Evolutionary conservation across 1,140 invertebrate genomes (phyloP), one percentile per base, ranked within the genome.

Genomic region (Meloidogyne floridensis): DNA sequence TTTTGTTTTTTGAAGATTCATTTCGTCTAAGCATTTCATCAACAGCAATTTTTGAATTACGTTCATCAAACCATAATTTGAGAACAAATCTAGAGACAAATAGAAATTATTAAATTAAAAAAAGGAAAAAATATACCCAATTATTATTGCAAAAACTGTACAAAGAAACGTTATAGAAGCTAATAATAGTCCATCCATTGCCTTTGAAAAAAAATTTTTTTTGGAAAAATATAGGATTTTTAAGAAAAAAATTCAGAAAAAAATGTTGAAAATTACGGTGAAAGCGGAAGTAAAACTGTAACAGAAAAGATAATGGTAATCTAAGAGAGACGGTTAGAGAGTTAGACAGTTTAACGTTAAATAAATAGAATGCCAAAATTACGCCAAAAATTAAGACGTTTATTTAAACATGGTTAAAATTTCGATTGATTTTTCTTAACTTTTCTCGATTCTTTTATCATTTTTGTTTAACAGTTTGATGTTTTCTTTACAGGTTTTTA

Each of bases 51-150:
- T 56, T 59, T 47, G 18, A 54, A 72, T 86, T 73, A 72, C 82
- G 76, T 71, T 86, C 84, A 80, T 86, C 82, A 43, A 74, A 71
- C 82, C 85, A 86, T 18, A 86, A 69, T 20, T 86, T 86, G 8
- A 81, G 32, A 7, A 86, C 76, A 74, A 85, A 85, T 7, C 77
- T 75, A 20, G 69, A 69, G 32, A 32, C 32, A 51, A 79, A 79
- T 20, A 80, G 15, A 8, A 47, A 1, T 4, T 47, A 51, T 43
- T 59, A 15, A 59, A 59, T 15, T n/a, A 15, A 15, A 15, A 5
- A 77, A 9, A 3, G 20, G 10, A 59, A 77, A 71, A 78, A 54
- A 71, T 32, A 32, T 32, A 79, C 77, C 72, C 75, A 13, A 53
- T 32, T n/a, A 81, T 81, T 71, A 81, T 76, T 9, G 18, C 56